Evolutionary conservation across 1,140 invertebrate species (phyloP).

Genomic region (Elysia chlorotica): DNA sequence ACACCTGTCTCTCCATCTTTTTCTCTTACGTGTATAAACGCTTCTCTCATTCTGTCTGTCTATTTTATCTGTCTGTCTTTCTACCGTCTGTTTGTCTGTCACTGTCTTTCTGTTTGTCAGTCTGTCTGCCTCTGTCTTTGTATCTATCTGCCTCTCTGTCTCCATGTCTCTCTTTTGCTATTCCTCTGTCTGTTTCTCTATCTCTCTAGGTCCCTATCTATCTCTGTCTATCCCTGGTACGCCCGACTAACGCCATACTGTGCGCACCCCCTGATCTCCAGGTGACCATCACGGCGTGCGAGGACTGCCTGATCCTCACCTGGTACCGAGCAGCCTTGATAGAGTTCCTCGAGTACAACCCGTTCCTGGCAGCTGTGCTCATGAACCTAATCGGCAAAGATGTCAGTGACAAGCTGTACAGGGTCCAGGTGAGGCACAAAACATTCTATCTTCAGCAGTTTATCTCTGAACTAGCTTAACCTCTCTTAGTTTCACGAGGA

Average conservation of each 20-base stretch:
- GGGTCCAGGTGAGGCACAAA: conserved; percentile 9
- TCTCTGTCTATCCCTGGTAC: too few relatives aligned
- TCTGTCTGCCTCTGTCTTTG: background rate
- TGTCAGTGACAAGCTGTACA: conserved; percentile 14
- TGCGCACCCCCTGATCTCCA: too few relatives aligned
- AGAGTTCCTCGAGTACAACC: conserved; percentile 73
- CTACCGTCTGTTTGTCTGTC: background rate
- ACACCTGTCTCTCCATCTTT: too few relatives aligned
- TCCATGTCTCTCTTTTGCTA: conserved; percentile 6
- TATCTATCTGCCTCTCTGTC: background rate
- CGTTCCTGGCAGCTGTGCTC: conserved; percentile 74
- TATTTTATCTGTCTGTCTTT: background rate
- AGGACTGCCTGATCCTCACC: conserved; percentile 76
- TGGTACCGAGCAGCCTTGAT: conserved; percentile 77
- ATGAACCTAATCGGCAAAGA: conserved; percentile 78
- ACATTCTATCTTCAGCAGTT: too few relatives aligned
- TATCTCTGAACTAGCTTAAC: too few relatives aligned
- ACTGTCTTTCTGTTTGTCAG: background rate
- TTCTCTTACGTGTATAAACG: background rate
- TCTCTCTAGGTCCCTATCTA: too few relatives aligned
- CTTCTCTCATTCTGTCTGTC: background rate
- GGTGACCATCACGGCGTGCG: conserved; percentile 81
- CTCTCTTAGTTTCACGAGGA: too few relatives aligned
- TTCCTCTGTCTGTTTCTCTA: too few relatives aligned
- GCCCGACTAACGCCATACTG: too few relatives aligned